A percentile compares a stretch with the other conserved stretches of the same genome.
These are phyloP conservation scores for Cottoperca gobio DNA, from an alignment of 2,797 vertebrate genomes.

Conservation along the genomic window DNA sequence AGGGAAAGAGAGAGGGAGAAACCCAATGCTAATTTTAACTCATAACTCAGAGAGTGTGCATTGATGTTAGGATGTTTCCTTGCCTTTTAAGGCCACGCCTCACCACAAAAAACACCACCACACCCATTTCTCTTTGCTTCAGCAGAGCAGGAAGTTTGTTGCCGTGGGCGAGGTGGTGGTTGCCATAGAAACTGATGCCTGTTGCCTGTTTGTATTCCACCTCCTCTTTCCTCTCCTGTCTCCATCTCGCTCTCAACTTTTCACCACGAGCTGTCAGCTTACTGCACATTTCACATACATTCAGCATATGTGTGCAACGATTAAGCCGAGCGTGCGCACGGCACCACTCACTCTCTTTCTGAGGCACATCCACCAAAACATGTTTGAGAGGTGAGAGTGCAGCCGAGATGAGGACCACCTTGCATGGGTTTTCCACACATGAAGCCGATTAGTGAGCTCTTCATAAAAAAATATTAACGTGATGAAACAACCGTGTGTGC, in stretches of 20 bases:
- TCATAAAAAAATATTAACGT: background rate
- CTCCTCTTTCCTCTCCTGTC: background rate
- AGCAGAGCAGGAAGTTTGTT: constrained; percentile 74
- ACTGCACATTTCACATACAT: constrained; percentile 50
- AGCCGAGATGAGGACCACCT: background rate
- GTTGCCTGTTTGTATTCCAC: constrained; percentile 53
- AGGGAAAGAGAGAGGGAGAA: background rate
- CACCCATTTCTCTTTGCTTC: constrained; percentile 53
- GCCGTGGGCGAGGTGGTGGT: constrained; percentile 75
- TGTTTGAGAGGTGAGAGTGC: constrained; percentile 22
- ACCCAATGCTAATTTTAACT: constrained; percentile 22
- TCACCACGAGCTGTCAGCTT: constrained; percentile 58
- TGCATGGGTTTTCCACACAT: background rate
- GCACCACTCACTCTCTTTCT: constrained; percentile 17
- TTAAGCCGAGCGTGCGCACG: constrained; percentile 15
- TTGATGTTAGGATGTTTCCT: constrained; percentile 7
- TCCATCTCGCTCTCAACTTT: constrained; percentile 57
- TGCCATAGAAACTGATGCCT: constrained; percentile 79
- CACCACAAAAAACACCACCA: background rate
- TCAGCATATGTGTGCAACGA: constrained; percentile 15
- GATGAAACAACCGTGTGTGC: background rate
- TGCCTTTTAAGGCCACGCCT: constrained; percentile 39
- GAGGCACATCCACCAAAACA: constrained; percentile 37
- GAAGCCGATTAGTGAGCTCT: background rate
- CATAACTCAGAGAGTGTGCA: constrained; percentile 34